Evolutionary conservation across 2,888 invertebrate species (phyloP).

Genomic region (Lasioglossum vierecki): DNA sequence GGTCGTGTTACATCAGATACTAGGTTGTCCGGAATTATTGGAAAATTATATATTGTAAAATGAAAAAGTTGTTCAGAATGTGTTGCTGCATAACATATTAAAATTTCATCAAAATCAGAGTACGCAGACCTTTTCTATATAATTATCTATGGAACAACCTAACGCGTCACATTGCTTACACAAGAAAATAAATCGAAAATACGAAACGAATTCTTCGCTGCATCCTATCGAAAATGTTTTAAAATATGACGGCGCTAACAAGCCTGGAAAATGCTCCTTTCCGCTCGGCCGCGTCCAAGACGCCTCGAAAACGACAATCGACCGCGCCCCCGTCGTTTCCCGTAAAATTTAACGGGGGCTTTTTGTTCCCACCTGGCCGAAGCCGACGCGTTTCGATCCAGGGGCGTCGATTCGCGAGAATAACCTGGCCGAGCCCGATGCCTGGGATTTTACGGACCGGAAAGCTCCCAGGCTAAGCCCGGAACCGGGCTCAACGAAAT

Average conservation of each 20-base stretch:
- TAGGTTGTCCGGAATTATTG: too few relatives aligned
- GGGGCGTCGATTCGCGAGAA: constrained; percentile 18
- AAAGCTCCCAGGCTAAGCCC: constrained; percentile 30
- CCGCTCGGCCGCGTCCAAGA: not conserved
- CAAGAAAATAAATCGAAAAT: too few relatives aligned
- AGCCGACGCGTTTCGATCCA: constrained; percentile 11
- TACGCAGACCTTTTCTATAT: too few relatives aligned
- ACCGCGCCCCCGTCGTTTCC: not conserved
- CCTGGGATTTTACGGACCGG: constrained; percentile 28
- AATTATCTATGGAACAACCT: too few relatives aligned
- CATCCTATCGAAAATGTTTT: not conserved
- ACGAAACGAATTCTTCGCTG: not conserved
- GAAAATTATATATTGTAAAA: too few relatives aligned
- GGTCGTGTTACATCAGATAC: too few relatives aligned
- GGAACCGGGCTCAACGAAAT: constrained; percentile 1
- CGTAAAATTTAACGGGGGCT: not conserved
- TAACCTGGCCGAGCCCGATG: constrained; percentile 17
- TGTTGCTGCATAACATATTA: too few relatives aligned
- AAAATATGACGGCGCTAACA: not conserved
- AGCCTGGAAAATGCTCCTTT: not conserved
- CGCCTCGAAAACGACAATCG: not conserved
- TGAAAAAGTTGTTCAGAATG: too few relatives aligned
- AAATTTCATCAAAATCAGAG: too few relatives aligned
- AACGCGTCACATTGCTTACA: too few relatives aligned
- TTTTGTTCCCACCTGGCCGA: not conserved